These are phyloP conservation scores for Torymus aiolomorphi DNA, from an alignment of 2,888 invertebrate species.

Conservation along the genomic window DNA sequence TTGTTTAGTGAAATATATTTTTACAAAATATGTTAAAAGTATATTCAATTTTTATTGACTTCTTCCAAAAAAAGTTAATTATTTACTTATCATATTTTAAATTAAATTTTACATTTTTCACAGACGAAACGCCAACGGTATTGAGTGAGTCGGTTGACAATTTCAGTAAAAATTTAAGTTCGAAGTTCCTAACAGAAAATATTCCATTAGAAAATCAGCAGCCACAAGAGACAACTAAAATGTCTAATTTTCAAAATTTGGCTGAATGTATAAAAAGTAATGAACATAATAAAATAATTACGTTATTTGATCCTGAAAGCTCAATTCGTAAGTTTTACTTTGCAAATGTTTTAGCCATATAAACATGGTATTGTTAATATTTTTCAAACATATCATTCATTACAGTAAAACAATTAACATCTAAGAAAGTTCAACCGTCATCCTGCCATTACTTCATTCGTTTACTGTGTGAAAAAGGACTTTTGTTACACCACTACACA, in stretches of 20 bases:
- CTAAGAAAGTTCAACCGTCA: slow-evolving; percentile 19
- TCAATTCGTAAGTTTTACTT: slow-evolving; percentile 32
- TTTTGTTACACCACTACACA: slow-evolving; percentile 37
- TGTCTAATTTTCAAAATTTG: slow-evolving; percentile 30
- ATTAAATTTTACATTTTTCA: neutral
- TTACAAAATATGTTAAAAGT: too few relatives aligned
- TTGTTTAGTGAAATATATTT: too few relatives aligned
- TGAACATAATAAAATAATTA: slow-evolving; percentile 26
- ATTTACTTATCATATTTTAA: too few relatives aligned
- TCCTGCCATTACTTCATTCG: slow-evolving; percentile 40
- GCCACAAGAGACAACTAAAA: neutral
- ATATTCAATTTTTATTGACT: too few relatives aligned
- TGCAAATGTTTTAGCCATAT: neutral
- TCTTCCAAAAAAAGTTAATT: too few relatives aligned
- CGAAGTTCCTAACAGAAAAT: slow-evolving; percentile 20
- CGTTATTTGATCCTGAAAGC: slow-evolving; percentile 26
- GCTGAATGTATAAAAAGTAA: slow-evolving; percentile 30
- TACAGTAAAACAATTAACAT: slow-evolving; percentile 10
- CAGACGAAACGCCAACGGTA: neutral
- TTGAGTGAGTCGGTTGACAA: neutral
- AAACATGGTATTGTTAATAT: too few relatives aligned
- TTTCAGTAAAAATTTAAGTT: slow-evolving; percentile 5
- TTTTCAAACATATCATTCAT: too few relatives aligned
- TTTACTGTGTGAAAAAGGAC: slow-evolving; percentile 35
- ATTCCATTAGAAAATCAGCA: too few relatives aligned